These are phyloP conservation scores for Brachycybe producta DNA, from an alignment of 2,888 invertebrate species.

Conservation along the genomic window DNA sequence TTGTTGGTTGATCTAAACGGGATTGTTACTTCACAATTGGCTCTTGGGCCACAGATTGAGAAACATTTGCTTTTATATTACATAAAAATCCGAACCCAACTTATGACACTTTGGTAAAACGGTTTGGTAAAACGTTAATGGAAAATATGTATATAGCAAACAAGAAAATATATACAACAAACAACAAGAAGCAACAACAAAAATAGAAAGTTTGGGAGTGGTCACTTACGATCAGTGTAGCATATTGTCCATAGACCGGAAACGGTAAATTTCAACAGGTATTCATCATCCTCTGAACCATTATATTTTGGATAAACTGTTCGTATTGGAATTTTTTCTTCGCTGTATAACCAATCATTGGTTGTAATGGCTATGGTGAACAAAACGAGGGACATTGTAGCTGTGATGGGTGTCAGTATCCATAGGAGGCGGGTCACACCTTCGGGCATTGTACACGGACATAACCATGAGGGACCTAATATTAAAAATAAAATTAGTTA, in stretches of 20 bases:
- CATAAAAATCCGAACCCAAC: too few species aligned
- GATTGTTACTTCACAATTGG: too few species aligned
- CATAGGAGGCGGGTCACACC: constrained; percentile 24
- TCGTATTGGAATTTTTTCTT: constrained; percentile 76
- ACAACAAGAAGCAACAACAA: too few species aligned
- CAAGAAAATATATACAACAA: too few species aligned
- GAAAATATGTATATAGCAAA: too few species aligned
- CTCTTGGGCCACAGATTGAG: too few species aligned
- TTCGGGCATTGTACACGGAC: constrained; percentile 19
- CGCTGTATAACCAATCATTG: constrained; percentile 74
- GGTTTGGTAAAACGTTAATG: too few species aligned
- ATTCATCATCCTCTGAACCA: constrained; percentile 54
- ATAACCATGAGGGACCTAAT: constrained; percentile 9
- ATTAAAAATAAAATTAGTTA: too few species aligned
- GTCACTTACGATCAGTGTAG: constrained; percentile 59
- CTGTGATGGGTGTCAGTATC: constrained; percentile 41
- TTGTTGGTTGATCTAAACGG: too few species aligned
- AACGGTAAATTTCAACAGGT: constrained; percentile 57
- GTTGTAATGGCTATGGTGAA: constrained; percentile 60
- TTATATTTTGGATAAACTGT: constrained; percentile 56
- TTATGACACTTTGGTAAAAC: too few species aligned
- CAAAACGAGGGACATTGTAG: constrained; percentile 55
- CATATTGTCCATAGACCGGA: constrained; percentile 72
- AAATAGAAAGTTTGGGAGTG: not conserved
- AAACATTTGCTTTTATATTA: too few species aligned